phyloP scores from a whole-genome alignment of 2,888 invertebrate genomes.

The Pammene aurita region DNA sequence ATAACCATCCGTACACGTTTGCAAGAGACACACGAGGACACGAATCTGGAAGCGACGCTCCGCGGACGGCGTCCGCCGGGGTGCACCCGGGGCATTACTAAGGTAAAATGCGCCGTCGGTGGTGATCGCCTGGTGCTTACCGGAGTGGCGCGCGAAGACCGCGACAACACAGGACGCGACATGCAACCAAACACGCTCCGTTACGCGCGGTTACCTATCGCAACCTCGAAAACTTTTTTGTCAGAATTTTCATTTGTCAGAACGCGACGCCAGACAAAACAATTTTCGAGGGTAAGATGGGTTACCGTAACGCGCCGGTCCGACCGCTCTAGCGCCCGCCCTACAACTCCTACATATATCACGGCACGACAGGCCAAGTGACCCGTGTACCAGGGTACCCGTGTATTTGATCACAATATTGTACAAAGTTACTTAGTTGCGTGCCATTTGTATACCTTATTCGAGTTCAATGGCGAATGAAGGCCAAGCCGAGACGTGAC shows the following conservation, averaged over 20 bases:
- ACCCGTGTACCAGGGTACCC: conserved; percentile 7
- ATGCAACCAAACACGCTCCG: conserved; percentile 73
- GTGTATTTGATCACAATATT: background rate
- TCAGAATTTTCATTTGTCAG: too few species aligned
- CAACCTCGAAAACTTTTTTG: too few species aligned
- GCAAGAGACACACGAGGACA: conserved; percentile 2
- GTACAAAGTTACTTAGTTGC: too few species aligned
- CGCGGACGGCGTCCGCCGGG: conserved; percentile 38
- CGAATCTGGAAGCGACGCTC: conserved; percentile 17
- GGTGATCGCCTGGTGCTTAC: conserved; percentile 64
- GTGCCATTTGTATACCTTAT: background rate
- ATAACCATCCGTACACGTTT: too few species aligned
- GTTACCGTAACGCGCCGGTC: background rate
- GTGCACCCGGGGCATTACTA: conserved; percentile 63
- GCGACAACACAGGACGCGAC: conserved; percentile 51
- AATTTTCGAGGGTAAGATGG: too few species aligned
- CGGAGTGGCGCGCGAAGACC: conserved; percentile 57
- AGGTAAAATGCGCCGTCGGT: conserved; percentile 73
- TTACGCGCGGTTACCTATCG: conserved; percentile 28
- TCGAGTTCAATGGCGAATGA: background rate
- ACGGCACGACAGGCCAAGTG: too few species aligned
- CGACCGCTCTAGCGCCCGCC: conserved; percentile 51
- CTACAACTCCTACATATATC: conserved; percentile 26
- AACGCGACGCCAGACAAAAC: too few species aligned
- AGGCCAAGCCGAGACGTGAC: background rate